Evolutionary conservation across 2,888 invertebrate genomes (phyloP).

Genomic region (Timema cristinae): DNA sequence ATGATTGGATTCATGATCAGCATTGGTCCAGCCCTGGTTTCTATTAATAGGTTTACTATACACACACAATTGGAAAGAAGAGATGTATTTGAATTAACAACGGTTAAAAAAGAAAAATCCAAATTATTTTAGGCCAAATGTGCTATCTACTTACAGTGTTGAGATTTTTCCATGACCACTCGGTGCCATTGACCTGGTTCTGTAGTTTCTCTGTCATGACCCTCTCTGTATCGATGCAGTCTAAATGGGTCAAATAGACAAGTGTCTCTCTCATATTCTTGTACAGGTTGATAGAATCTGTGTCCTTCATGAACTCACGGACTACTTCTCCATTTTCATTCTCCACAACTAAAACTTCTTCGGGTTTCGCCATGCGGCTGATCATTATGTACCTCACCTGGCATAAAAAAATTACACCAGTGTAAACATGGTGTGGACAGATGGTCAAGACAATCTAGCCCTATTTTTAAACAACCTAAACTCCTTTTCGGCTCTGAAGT

Average conservation of each 20-base stretch:
- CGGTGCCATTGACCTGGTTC: slow-evolving; percentile 96
- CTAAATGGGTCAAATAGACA: slow-evolving; percentile 97
- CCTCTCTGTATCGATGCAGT: slow-evolving; percentile 94
- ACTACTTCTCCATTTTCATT: slow-evolving; percentile 99
- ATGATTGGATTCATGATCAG: too few species aligned
- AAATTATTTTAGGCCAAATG: too few species aligned
- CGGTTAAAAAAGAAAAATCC: too few species aligned
- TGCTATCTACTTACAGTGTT: slow-evolving; percentile 64
- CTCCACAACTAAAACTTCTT: slow-evolving; percentile 98
- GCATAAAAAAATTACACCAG: slow-evolving; percentile 13
- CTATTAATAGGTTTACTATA: background rate
- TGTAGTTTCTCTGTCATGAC: slow-evolving; percentile 99
- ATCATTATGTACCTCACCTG: slow-evolving; percentile 94
- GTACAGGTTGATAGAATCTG: slow-evolving; percentile 98
- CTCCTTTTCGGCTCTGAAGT: too few species aligned
- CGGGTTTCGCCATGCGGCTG: slow-evolving; percentile 98
- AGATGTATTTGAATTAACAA: too few species aligned
- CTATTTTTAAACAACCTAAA: too few species aligned
- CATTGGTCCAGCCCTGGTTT: too few species aligned
- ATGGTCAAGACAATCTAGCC: too few species aligned
- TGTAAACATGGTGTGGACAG: too few species aligned
- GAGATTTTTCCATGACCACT: slow-evolving; percentile 99
- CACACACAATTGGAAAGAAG: background rate
- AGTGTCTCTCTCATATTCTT: slow-evolving; percentile 98
- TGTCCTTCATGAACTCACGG: slow-evolving; percentile 99